Evolutionary conservation across 2,797 vertebrate genomes (phyloP), one percentile per base, ranked within the genome.

Genomic region (Tachyglossus aculeatus): DNA sequence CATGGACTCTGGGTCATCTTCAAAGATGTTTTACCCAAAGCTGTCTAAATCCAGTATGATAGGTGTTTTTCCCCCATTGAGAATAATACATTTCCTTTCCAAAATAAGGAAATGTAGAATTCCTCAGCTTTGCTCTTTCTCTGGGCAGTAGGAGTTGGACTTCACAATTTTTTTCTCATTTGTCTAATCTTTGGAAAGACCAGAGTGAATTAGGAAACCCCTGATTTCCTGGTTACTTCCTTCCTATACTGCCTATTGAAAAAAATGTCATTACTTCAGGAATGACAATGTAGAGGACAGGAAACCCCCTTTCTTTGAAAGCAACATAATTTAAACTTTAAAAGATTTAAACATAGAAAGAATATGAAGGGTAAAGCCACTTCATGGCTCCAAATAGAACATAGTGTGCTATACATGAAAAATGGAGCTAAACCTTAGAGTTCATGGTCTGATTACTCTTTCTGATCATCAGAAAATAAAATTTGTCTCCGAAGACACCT

Each of bases 381-480:
- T 60, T 74, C 34, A 67, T 55, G 67, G 63, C 74, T 80, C 71
- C 89, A 88, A 86, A 90, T 71, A 89, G 81, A 90, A 92, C 85
- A 88, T 14, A 53, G 54, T 33, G 81, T 90, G 61, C 77, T 81
- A 74, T 74, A 88, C 37, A 19, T 25, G 59, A 87, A 67, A 88
- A 86, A 83, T 36, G 37, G 80, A 85, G 81, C 50, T 67, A 80
- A 83, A 80, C 63, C 75, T 78, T 66, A 79, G 76, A 85, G 88
- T 88, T 93, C 90, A 90, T 56, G 59, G 74, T 84, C 86, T 89
- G 89, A 83, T 80, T 83, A 87, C 74, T 86, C 77, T 85, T 89
- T 88, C 81, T 68, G 80, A 78, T 73, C 66, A 88, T 81, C 83
- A 81, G 66, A 80, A 91, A 87, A 87, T 75, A 91, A 88, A 90